Percentiles rank a stretch among this genome's conserved stretches.
phyloP scores from a whole-genome alignment of 2,888 invertebrate genomes.

The Zygaena filipendulae region DNA sequence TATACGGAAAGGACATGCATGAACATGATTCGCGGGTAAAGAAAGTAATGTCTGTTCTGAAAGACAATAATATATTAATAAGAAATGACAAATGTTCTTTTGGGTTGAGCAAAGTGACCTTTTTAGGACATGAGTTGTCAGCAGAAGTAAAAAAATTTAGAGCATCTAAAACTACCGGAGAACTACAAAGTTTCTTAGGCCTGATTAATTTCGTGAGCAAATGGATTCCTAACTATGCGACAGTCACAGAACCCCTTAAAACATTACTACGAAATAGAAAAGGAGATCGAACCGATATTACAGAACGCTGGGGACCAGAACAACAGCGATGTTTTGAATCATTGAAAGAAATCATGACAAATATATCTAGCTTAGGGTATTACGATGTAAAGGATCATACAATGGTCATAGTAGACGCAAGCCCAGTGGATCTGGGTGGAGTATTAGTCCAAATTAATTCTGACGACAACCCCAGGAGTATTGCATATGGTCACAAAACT shows the following conservation, averaged over 20 bases:
- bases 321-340: conserved; percentile 13
- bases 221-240: conserved; percentile 9
- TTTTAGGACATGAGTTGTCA: conserved; percentile 23
- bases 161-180: conserved; percentile 2
- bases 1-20: conserved; percentile 4
- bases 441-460: no score
- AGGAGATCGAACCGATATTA: conserved; percentile 10
- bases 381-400: conserved; percentile 17
- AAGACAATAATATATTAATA: conserved; percentile 12
- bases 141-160: conserved; percentile 16
- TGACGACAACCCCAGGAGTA: conserved; percentile 16
- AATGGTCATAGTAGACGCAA: conserved; percentile 17
- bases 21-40: neutral
- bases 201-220: conserved; percentile 8
- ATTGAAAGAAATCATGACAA: conserved; percentile 9
- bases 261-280: conserved; percentile 3
- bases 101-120: conserved; percentile 17
- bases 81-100: conserved; percentile 26
- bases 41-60: conserved; percentile 5
- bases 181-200: conserved; percentile 9
- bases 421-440: conserved; percentile 18
- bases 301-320: conserved; percentile 1
- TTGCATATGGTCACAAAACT: conserved; percentile 21
- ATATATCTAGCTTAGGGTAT: conserved; percentile 17
- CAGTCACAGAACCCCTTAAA: conserved; percentile 5